Conservation (phyloP, 2,797 vertebrate species). For the Lithobates sylvaticus region DNA sequence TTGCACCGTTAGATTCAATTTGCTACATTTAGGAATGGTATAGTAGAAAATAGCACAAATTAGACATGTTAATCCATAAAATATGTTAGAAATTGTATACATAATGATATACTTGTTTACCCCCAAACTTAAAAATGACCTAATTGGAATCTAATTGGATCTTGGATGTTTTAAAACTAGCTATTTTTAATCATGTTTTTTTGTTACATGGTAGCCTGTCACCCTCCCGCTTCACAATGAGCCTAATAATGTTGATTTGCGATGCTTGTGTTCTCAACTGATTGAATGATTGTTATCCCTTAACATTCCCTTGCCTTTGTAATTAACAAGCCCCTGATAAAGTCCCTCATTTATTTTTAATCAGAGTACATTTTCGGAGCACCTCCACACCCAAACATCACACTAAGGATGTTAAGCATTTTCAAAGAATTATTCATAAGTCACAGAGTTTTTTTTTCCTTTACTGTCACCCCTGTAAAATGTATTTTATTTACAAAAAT, state of each 20-base stretch:
- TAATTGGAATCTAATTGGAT: neutral
- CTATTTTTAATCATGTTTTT: neutral
- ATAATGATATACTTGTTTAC: neutral
- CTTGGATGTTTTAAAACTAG: no score
- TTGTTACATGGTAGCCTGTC: neutral
- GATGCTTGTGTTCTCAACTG: neutral
- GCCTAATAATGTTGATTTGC: slow-evolving; percentile 8
- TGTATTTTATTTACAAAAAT: slow-evolving; percentile 1
- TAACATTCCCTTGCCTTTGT: neutral
- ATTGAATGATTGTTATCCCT: neutral
- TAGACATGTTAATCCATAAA: slow-evolving; percentile 11
- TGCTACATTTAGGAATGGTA: slow-evolving; percentile 8
- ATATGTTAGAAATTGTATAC: neutral
- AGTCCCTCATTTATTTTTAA: slow-evolving; percentile 28
- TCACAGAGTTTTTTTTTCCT: slow-evolving; percentile 1
- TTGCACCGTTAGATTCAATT: slow-evolving; percentile 6
- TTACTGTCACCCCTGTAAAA: neutral
- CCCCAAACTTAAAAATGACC: neutral
- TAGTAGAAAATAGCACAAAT: slow-evolving; percentile 4
- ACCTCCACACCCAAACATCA: neutral
- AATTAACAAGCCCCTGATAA: slow-evolving; percentile 20
- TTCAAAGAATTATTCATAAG: slow-evolving; percentile 24
- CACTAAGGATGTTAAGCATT: slow-evolving; percentile 1
- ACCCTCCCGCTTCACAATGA: neutral
- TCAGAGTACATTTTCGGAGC: neutral